These are phyloP conservation scores for Bradypus variegatus DNA, from an alignment of 2,797 vertebrate genomes.

Conservation along the genomic window DNA sequence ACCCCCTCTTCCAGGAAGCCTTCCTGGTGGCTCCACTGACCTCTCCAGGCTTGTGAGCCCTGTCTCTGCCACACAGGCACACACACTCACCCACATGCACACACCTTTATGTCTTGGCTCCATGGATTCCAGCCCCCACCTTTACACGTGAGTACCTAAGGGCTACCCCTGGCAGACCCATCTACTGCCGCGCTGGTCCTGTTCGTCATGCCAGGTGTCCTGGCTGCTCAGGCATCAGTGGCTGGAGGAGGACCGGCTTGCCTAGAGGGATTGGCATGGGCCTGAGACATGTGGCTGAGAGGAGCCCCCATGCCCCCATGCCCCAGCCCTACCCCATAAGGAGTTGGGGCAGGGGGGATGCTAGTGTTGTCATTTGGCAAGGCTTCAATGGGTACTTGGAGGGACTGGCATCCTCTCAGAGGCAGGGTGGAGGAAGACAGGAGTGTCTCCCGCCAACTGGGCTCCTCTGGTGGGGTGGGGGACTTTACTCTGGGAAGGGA, in stretches of 20 bases:
- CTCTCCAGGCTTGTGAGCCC: background rate
- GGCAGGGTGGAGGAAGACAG: background rate
- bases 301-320: background rate
- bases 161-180: background rate
- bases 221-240: background rate
- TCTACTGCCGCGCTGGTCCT: background rate
- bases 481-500: no score
- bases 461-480: no score
- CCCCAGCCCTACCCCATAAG: background rate
- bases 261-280: background rate
- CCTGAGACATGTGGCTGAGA: background rate
- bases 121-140: background rate
- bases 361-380: background rate
- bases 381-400: background rate
- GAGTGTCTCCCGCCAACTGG: background rate
- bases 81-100: background rate
- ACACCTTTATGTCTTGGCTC: background rate
- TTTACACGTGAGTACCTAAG: background rate
- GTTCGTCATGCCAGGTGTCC: background rate
- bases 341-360: background rate
- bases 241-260: background rate
- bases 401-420: background rate
- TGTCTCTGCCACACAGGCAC: background rate
- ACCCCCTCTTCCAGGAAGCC: conserved; percentile 47
- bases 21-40: background rate